Conservation (phyloP, 2,888 invertebrate genomes). For the Cyclophora punctaria region DNA sequence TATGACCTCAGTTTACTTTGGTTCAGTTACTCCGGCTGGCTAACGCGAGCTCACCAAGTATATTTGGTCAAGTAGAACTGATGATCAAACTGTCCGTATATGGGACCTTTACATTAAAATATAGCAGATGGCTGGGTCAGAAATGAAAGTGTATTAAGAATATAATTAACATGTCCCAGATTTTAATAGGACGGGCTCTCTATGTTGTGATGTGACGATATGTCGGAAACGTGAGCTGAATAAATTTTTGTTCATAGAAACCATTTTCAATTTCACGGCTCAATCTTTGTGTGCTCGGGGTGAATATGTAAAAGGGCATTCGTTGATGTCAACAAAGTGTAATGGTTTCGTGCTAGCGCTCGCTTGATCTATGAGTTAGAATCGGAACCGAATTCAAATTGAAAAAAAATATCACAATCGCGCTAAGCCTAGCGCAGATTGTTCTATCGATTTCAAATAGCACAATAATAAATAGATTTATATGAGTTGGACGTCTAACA, state of each 20-base stretch:
- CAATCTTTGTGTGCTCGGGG: constrained; percentile 72
- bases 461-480: constrained; percentile 1
- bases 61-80: no score
- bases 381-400: constrained; percentile 48
- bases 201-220: constrained; percentile 51
- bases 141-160: no score
- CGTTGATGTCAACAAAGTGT: constrained; percentile 71
- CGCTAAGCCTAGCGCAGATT: constrained; percentile 17
- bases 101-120: no score
- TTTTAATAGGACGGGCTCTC: background rate
- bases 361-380: constrained; percentile 62
- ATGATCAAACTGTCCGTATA: no score
- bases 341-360: constrained; percentile 66
- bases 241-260: constrained; percentile 71
- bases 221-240: constrained; percentile 57
- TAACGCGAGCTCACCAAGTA: no score
- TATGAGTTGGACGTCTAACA: background rate
- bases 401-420: constrained; percentile 41
- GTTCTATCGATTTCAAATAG: constrained; percentile 22
- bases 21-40: no score
- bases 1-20: no score
- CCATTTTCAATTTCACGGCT: constrained; percentile 74
- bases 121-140: no score
- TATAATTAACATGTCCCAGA: background rate
- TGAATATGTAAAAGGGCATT: constrained; percentile 72